Conservation (phyloP, 2,113 vertebrate species). For the Riparia riparia region DNA sequence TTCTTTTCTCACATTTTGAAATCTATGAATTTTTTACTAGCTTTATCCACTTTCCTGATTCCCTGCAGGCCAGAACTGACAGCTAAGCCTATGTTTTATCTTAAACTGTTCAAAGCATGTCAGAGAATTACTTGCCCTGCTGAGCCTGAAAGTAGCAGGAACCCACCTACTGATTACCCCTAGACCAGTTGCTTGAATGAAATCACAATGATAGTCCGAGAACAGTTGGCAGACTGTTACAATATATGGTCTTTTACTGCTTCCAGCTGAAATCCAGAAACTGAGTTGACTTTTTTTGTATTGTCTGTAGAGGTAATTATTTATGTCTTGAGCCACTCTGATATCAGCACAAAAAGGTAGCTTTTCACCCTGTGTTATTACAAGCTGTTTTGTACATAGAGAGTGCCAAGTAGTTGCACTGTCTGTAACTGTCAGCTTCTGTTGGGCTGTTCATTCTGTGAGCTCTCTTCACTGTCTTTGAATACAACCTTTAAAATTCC, state of each 20-base stretch:
- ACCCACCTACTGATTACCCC: not conserved
- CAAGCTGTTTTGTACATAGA: not conserved
- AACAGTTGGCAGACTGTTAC: not conserved
- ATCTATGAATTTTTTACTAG: conserved; percentile 57
- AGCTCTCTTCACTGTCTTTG: not conserved
- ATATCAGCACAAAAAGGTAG: not conserved
- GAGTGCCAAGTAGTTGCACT: not conserved
- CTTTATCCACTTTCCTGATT: conserved; percentile 40
- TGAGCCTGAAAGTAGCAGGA: conserved; percentile 6
- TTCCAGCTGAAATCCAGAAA: not conserved
- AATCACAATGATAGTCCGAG: not conserved
- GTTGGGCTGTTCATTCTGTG: not conserved
- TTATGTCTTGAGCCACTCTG: not conserved
- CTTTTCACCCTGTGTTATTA: not conserved
- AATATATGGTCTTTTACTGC: not conserved
- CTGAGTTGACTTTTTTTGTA: not conserved
- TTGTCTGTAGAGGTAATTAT: not conserved
- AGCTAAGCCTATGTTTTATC: conserved; percentile 52
- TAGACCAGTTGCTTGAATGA: not conserved
- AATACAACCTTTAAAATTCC: not conserved
- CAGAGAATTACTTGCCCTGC: not conserved
- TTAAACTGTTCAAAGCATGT: conserved; percentile 46
- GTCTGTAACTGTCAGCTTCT: not conserved
- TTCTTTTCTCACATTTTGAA: conserved; percentile 47
- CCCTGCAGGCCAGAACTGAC: conserved; percentile 37